These are phyloP conservation scores for Conchocele bisecta DNA, from an alignment of 2,888 invertebrate genomes.

Conservation along the genomic window DNA sequence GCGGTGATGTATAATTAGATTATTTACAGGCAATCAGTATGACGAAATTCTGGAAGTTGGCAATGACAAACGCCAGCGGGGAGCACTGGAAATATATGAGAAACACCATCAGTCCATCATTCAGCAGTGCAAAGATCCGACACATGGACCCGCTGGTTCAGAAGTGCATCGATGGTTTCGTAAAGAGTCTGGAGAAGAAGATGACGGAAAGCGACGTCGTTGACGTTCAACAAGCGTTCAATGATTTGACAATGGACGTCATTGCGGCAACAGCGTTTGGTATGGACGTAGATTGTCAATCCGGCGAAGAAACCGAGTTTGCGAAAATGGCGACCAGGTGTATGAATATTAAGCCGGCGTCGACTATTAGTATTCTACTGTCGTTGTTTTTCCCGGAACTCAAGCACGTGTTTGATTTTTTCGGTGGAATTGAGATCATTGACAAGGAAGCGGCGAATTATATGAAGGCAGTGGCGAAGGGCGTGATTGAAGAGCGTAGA, in stretches of 20 bases:
- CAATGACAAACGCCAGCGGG: slow-evolving; percentile 31
- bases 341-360: no score
- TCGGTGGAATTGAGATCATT: slow-evolving; percentile 49
- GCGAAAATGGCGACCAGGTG: slow-evolving; percentile 48
- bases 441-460: slow-evolving; percentile 41
- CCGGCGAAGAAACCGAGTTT: slow-evolving; percentile 49
- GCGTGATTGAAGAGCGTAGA: slow-evolving; percentile 39
- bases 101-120: slow-evolving; percentile 45
- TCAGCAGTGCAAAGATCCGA: slow-evolving; percentile 48
- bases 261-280: slow-evolving; percentile 64
- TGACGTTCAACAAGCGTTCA: slow-evolving; percentile 43
- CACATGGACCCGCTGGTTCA: slow-evolving; percentile 45
- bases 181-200: slow-evolving; percentile 17
- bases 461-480: slow-evolving; percentile 12
- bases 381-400: slow-evolving; percentile 46
- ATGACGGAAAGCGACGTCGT: neutral
- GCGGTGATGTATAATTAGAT: no score
- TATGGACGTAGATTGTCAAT: slow-evolving; percentile 53
- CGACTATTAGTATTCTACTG: slow-evolving; percentile 31
- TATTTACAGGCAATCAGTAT: slow-evolving; percentile 36
- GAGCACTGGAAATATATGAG: slow-evolving; percentile 51
- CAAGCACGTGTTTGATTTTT: slow-evolving; percentile 34
- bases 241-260: slow-evolving; percentile 60
- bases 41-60: slow-evolving; percentile 39
- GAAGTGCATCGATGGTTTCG: slow-evolving; percentile 19